phyloP scores from a whole-genome alignment of 2,888 invertebrate species.

The Mythimna ferrago region DNA sequence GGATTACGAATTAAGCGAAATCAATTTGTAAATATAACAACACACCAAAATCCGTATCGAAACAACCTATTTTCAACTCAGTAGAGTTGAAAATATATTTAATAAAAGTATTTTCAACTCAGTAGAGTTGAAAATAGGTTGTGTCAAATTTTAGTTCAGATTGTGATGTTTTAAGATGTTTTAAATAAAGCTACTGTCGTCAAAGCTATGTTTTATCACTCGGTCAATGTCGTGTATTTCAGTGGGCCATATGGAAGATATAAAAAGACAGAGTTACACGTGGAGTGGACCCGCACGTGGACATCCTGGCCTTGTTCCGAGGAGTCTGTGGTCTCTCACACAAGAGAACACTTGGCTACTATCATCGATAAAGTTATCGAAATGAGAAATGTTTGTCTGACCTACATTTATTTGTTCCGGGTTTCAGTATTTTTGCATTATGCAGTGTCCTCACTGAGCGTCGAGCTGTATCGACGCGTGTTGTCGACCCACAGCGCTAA shows the following conservation, averaged over 20 bases:
- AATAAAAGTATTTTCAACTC: too few species aligned
- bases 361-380: conserved; percentile 18
- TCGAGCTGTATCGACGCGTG: not conserved
- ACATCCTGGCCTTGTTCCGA: conserved; percentile 25
- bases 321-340: conserved; percentile 1
- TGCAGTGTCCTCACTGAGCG: not conserved
- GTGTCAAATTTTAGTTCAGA: conserved; percentile 13
- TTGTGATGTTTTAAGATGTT: not conserved
- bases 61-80: conserved; percentile 10
- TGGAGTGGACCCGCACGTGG: conserved; percentile 42
- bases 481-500: not conserved
- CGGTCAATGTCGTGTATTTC: conserved; percentile 19
- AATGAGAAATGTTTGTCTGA: conserved; percentile 8
- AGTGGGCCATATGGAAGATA: not conserved
- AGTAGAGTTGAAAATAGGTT: too few species aligned
- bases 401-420: conserved; percentile 6
- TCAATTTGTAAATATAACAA: conserved; percentile 33
- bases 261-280: conserved; percentile 32
- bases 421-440: not conserved
- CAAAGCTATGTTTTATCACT: conserved; percentile 23
- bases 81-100: too few species aligned
- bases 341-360: not conserved
- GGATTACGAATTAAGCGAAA: conserved; percentile 25
- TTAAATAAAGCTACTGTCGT: not conserved
- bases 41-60: not conserved